A percentile compares a stretch with the other conserved stretches of the same genome.
Evolutionary conservation across 2,797 vertebrate species (phyloP).

Genomic region (Rallus crepitans): DNA sequence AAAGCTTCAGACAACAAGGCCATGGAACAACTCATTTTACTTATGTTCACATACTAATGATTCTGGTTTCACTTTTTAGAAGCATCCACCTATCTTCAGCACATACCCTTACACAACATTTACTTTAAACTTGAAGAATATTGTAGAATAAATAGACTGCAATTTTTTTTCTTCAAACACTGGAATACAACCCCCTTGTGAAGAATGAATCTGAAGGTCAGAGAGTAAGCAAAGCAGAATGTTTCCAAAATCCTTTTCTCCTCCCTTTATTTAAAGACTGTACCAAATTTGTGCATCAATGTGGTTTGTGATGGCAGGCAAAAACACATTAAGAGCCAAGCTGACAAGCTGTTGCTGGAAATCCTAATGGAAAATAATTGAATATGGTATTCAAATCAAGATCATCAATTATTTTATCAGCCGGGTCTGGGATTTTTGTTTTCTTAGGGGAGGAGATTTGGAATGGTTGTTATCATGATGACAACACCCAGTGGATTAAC

Average conservation of each 20-base stretch:
- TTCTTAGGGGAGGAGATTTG: background rate
- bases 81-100: background rate
- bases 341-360: background rate
- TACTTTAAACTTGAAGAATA: background rate
- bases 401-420: background rate
- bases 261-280: background rate
- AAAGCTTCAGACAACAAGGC: background rate
- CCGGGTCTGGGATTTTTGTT: background rate
- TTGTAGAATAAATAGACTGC: background rate
- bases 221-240: background rate
- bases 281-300: background rate
- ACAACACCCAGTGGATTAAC: background rate
- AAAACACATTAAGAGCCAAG: background rate
- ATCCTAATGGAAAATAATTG: background rate
- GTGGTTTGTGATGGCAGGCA: background rate
- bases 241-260: background rate
- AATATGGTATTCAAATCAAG: background rate
- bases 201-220: background rate
- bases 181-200: background rate
- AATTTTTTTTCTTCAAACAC: background rate
- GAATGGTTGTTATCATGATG: background rate
- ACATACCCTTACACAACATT: background rate
- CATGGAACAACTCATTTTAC: background rate
- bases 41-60: background rate
- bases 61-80: background rate